phyloP scores from a whole-genome alignment of 2,888 invertebrate genomes.

The Panorpa germanica region DNA sequence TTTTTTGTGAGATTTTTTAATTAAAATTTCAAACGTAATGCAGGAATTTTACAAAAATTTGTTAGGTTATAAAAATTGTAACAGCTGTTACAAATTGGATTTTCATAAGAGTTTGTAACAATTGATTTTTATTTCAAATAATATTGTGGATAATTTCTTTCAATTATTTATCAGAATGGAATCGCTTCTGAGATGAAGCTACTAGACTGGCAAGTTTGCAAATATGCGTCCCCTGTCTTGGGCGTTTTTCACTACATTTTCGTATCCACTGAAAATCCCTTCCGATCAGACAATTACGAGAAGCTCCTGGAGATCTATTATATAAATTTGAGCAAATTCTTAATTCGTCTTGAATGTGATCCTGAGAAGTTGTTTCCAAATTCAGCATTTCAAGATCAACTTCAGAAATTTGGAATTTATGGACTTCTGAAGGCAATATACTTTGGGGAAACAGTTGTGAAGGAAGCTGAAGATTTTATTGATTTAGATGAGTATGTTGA shows the following conservation, averaged over 20 bases:
- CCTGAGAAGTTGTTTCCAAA: constrained; percentile 10
- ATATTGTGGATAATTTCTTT: neutral
- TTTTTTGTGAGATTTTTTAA: too few relatives aligned
- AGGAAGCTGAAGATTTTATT: constrained; percentile 4
- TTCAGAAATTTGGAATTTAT: constrained; percentile 10
- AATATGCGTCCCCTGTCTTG: constrained; percentile 11
- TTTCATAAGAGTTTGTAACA: too few relatives aligned
- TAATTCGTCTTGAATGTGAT: constrained; percentile 10
- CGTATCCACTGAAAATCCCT: constrained; percentile 9
- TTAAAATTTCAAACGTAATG: too few relatives aligned
- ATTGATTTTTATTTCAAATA: too few relatives aligned
- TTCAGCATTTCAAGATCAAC: constrained; percentile 10
- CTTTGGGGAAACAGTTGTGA: constrained; percentile 9
- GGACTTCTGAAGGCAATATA: constrained; percentile 8
- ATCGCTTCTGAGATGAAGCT: constrained; percentile 8
- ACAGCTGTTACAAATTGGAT: too few relatives aligned
- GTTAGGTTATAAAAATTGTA: too few relatives aligned
- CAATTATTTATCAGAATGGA: constrained; percentile 6
- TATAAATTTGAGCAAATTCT: constrained; percentile 9
- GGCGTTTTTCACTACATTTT: constrained; percentile 10
- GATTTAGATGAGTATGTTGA: constrained; percentile 10
- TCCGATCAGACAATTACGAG: constrained; percentile 11
- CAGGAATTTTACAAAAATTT: too few relatives aligned
- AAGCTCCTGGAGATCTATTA: constrained; percentile 10
- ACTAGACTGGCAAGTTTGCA: constrained; percentile 10